A percentile compares a stretch with the other conserved stretches of the same genome.
phyloP scores from a whole-genome alignment of 1,140 invertebrate species.

The Drosophila athabasca region DNA sequence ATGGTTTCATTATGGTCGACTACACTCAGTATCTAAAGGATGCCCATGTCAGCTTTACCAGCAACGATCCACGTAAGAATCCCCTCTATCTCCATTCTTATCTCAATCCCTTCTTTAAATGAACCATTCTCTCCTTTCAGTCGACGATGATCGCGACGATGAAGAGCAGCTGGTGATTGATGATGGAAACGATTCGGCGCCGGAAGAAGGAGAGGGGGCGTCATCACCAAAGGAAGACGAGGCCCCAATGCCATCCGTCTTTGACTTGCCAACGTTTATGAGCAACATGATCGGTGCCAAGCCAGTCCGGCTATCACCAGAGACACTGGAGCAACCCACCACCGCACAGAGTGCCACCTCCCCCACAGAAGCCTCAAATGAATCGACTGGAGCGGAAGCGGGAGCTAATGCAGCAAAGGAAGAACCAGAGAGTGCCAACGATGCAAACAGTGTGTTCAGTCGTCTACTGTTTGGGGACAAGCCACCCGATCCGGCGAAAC shows the following conservation, averaged over 20 bases:
- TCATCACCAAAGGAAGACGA: constrained; percentile 17
- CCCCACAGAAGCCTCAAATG: not conserved
- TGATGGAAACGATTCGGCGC: constrained; percentile 63
- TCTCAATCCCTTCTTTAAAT: not conserved
- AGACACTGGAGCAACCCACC: not conserved
- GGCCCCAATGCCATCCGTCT: constrained; percentile 55
- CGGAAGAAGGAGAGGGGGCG: constrained; percentile 36
- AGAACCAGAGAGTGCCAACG: not conserved
- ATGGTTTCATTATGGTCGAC: constrained; percentile 74
- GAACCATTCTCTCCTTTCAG: constrained; percentile 26
- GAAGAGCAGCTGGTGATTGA: constrained; percentile 78
- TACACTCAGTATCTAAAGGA: constrained; percentile 83
- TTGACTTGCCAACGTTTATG: constrained; percentile 69
- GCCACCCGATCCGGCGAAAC: constrained; percentile 40
- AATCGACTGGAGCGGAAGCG: not conserved
- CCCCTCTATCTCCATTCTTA: not conserved
- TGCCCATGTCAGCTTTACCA: constrained; percentile 69
- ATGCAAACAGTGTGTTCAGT: constrained; percentile 23
- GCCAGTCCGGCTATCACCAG: not conserved
- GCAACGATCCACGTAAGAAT: constrained; percentile 72
- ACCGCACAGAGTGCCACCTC: constrained; percentile 27
- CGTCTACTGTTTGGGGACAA: constrained; percentile 44
- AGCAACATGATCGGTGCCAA: constrained; percentile 56
- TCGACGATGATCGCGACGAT: constrained; percentile 75
- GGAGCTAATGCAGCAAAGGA: not conserved